Base-by-base conservation (phyloP, 2,797 vertebrate genomes). In the Pseudomugil gertrudae region DNA sequence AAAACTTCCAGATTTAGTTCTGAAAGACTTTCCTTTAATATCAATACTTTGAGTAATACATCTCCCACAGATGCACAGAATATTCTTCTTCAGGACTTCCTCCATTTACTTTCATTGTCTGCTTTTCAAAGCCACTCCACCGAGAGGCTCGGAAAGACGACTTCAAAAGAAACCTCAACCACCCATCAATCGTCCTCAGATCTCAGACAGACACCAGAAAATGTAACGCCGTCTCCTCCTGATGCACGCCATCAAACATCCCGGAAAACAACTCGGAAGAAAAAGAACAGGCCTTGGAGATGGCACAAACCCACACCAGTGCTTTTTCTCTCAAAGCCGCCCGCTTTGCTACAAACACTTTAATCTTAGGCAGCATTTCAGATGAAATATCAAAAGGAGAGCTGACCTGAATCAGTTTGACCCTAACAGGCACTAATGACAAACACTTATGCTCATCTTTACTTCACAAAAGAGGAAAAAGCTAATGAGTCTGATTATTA, bases 161-260 rank as follows among this genome's bases (percentile, higher is more conserved):
- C 72, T 63, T 82, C 66, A 74, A 84, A 73, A 64, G 55, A 66
- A 60, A 79, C 59, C 56, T 63, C 40, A 57, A 62, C 63, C 69
- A 63, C 73, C 63, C 78, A 72, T 66, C 47, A 67, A 50, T 35
- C 19, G 7, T 45, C 56, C 76, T 76, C 77, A 81, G 57, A 43
- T 68, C 73, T 78, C 68, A 79, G 79, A 79, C 38, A 43, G 38
- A 43, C 69, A 79, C 52, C 87, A 89, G 76, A 75, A 89, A 86
- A 84, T 66, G 63, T 56, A 47, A 81, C 52, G 43, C 36, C 26
- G 35, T 36, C 27, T 73, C 51, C 57, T 66, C 27, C 50, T 72
- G 11, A 83, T 43, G 72, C 58, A 51, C 40, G 45, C n/a, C 6
- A 8, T 61, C 50, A 43, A 62, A 43, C 63, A 64, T 40, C 21